Evolutionary conservation across 2,797 vertebrate genomes (phyloP).

Genomic region (Rhyacichthys aspro): DNA sequence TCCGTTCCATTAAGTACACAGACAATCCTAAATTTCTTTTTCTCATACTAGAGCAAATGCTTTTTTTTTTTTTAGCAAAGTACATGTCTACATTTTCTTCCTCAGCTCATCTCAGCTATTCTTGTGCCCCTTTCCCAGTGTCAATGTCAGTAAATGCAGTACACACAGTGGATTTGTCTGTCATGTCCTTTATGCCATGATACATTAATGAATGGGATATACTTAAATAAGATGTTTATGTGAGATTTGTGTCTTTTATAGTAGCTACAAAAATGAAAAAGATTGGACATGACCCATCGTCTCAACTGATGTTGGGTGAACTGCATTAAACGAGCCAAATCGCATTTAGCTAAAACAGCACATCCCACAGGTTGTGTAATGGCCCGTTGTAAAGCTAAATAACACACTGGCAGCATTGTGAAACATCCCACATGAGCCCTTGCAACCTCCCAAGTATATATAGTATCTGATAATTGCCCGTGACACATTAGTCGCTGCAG

Average conservation of each 20-base stretch:
- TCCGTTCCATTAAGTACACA: too few species aligned
- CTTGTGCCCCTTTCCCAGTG: too few species aligned
- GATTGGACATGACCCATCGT: neutral
- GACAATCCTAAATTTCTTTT: too few species aligned
- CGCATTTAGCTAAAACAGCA: constrained; percentile 32
- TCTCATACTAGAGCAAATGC: too few species aligned
- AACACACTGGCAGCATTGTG: constrained; percentile 25
- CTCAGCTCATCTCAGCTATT: too few species aligned
- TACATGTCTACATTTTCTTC: too few species aligned
- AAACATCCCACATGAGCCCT: constrained; percentile 48
- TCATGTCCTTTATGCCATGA: too few species aligned
- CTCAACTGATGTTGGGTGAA: neutral
- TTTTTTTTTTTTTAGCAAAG: too few species aligned
- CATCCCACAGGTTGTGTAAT: constrained; percentile 45
- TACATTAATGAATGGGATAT: neutral
- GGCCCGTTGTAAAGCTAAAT: constrained; percentile 32
- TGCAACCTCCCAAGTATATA: constrained; percentile 32
- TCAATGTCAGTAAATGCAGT: too few species aligned
- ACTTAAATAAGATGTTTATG: neutral
- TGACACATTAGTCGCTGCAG: constrained; percentile 43
- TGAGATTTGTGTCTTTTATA: neutral
- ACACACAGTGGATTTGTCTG: too few species aligned
- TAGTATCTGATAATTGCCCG: constrained; percentile 49
- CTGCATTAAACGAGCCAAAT: constrained; percentile 23
- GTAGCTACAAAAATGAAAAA: neutral